Conservation (phyloP, 2,113 vertebrate genomes). For the Sturnira hondurensis region DNA sequence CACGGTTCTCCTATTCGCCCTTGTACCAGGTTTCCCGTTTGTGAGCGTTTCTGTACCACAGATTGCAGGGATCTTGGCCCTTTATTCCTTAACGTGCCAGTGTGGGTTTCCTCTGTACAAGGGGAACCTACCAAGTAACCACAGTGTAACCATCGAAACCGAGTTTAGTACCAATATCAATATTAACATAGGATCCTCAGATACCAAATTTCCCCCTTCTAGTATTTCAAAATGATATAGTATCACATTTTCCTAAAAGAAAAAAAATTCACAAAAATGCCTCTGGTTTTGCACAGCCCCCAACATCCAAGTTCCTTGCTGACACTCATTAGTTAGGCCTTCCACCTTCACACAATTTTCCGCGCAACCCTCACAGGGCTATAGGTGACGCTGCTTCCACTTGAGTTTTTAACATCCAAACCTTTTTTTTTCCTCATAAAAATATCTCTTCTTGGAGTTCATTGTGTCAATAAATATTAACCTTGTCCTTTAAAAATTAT, state of each 20-base stretch:
- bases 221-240: background rate
- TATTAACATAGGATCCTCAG: background rate
- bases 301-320: background rate
- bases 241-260: slow-evolving; percentile 1
- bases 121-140: background rate
- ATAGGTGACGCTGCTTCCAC: background rate
- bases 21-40: background rate
- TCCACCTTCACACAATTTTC: background rate
- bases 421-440: background rate
- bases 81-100: background rate
- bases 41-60: background rate
- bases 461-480: background rate
- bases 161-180: background rate
- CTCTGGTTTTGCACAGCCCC: background rate
- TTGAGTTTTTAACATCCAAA: background rate
- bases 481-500: background rate
- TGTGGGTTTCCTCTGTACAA: background rate
- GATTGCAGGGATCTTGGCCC: background rate
- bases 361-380: background rate
- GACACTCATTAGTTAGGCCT: background rate
- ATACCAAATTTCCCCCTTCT: background rate
- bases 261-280: slow-evolving; percentile 23
- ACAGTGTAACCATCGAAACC: background rate
- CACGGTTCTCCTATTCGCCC: background rate
- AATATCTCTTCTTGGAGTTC: background rate